Conservation (phyloP, 2,888 invertebrate genomes). For the Amphipyra tragopoginis region DNA sequence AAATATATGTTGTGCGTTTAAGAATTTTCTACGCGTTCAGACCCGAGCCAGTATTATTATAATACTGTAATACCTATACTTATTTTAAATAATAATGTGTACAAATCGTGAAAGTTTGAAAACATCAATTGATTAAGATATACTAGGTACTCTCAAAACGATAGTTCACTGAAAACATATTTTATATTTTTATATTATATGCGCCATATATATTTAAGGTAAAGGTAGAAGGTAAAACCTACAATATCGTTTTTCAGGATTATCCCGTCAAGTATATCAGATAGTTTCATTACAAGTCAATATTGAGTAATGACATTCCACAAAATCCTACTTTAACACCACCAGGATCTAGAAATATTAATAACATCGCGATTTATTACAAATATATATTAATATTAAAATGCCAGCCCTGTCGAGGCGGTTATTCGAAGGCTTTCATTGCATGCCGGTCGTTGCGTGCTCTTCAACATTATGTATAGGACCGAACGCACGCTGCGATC, state of each 20-base stretch:
- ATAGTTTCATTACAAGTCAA: constrained; percentile 37
- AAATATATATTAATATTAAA: constrained; percentile 46
- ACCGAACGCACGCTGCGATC: constrained; percentile 77
- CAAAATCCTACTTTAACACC: constrained; percentile 35
- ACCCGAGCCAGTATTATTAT: too few species aligned
- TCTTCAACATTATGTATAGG: constrained; percentile 72
- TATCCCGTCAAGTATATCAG: constrained; percentile 4
- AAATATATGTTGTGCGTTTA: too few species aligned
- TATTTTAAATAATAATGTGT: too few species aligned
- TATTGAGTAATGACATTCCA: constrained; percentile 25
- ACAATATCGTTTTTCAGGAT: constrained; percentile 6
- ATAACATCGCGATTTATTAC: constrained; percentile 46
- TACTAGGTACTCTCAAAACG: too few species aligned
- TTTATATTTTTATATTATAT: too few species aligned
- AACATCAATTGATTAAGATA: too few species aligned
- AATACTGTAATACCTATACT: too few species aligned
- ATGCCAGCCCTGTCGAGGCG: constrained; percentile 68
- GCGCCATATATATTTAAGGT: too few species aligned
- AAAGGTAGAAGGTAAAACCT: not conserved
- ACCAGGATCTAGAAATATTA: constrained; percentile 42
- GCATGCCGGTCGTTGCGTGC: constrained; percentile 81
- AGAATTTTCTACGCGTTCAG: too few species aligned
- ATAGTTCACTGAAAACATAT: too few species aligned
- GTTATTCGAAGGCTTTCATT: constrained; percentile 74
- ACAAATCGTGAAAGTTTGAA: too few species aligned